Evolutionary conservation across 2,797 vertebrate species (phyloP), one percentile per base, ranked within the genome.

Genomic region (Perodicticus potto): DNA sequence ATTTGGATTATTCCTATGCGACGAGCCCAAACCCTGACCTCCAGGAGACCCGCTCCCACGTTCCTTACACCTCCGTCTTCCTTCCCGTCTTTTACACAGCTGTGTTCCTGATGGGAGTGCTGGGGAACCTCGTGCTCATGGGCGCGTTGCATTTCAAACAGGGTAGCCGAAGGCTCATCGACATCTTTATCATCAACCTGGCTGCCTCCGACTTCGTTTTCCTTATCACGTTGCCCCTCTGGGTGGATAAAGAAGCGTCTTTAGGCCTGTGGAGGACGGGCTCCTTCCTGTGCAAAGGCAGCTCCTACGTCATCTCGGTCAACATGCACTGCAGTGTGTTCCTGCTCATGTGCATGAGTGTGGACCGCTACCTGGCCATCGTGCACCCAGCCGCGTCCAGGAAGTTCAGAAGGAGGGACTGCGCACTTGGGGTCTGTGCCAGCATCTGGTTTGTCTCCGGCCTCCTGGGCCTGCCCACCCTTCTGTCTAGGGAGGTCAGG

Each of bases 261-360:
- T 94, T 89, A 0, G 98, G 98, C 49, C 91, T 84, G 86, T 99
- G 99, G 99, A 97, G 98, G 95, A 98, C 96, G 5, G 99, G 99
- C 55, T 94, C 97, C 65, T 97, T 98, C 87, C 96, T 98, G 65
- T 99, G 99, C 97, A 99, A 98, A 96, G 96, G 97, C 14, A 99
- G 98, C 85, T 98, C 98, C 94, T 99, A 98, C 45, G 29, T 98
- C 74, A 99, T 99, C 96, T 98, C 98, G 0, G 98, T 99, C 93
- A 99, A 98, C 96, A 99, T 99, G 98, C 98, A 99, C 97, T 98
- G 98, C 96, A 99, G 96, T 49, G 97, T 99, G 95, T 98, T 99
- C 91, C 96, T 99, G 77, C 98, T 99, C 87, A 98, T 98, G 4
- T 98, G 98, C 29, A 98, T 99, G 98, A 99, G 99, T 19, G 81